Conservation (phyloP, 2,113 vertebrate species). For the Sylvilagus bachmani region DNA sequence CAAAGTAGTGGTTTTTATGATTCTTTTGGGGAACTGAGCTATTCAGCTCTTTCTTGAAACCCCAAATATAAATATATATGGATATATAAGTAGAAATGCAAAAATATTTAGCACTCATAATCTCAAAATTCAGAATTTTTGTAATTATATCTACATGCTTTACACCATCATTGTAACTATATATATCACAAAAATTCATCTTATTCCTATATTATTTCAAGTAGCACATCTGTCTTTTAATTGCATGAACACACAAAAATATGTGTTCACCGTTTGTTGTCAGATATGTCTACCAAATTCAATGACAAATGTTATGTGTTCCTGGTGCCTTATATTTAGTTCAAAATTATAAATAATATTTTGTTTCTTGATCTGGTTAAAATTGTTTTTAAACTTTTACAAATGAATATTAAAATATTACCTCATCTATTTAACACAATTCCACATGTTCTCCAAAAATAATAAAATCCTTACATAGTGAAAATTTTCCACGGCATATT, state of each 20-base stretch:
- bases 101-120: neutral
- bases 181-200: neutral
- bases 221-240: neutral
- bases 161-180: neutral
- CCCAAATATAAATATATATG: neutral
- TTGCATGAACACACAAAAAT: neutral
- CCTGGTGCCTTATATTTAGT: neutral
- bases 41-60: neutral
- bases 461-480: neutral
- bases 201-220: neutral
- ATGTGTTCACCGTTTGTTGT: neutral
- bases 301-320: neutral
- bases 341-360: neutral
- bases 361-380: neutral
- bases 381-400: neutral
- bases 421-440: neutral
- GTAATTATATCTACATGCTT: neutral
- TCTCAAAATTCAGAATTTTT: neutral
- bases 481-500: neutral
- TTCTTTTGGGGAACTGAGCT: neutral
- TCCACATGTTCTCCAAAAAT: neutral
- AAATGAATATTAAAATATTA: neutral
- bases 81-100: neutral
- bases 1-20: neutral
- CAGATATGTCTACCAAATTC: neutral